A percentile compares a stretch with the other conserved stretches of the same genome.
Evolutionary conservation across 2,888 invertebrate genomes (phyloP).

Genomic region (Drosophila monieri): DNA sequence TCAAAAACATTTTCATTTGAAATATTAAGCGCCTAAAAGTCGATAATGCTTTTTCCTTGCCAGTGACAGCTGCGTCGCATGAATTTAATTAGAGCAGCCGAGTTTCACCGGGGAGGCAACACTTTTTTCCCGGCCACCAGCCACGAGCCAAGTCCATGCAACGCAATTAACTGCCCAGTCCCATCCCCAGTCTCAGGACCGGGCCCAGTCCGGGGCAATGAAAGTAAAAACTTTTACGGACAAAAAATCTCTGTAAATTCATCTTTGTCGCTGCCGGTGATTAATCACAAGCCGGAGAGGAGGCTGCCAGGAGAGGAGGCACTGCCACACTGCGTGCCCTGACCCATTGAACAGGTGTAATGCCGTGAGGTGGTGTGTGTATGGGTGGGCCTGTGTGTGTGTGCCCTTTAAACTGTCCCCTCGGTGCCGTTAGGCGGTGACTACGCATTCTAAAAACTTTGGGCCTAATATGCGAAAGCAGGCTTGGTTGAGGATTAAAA

Average conservation of each 20-base stretch:
- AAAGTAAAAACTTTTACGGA: conserved; percentile 70
- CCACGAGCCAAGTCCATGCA: conserved; percentile 60
- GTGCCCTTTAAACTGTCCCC: conserved; percentile 68
- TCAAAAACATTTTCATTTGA: conserved; percentile 77
- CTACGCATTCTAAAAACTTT: conserved; percentile 60
- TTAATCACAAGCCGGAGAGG: conserved; percentile 63
- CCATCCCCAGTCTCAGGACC: background rate
- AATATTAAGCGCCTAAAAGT: conserved; percentile 79
- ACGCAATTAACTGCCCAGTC: conserved; percentile 72
- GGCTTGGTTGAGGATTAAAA: conserved; percentile 81
- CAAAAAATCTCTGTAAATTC: conserved; percentile 78
- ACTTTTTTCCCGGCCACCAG: conserved; percentile 59
- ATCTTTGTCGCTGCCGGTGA: conserved; percentile 77
- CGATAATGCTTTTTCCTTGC: conserved; percentile 71
- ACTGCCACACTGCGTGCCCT: conserved; percentile 45
- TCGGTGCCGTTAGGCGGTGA: conserved; percentile 62
- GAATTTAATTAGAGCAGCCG: conserved; percentile 74
- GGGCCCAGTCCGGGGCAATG: conserved; percentile 4
- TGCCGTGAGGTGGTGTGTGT: conserved; percentile 20
- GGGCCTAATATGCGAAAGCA: conserved; percentile 79
- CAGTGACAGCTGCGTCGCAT: conserved; percentile 69
- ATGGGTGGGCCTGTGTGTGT: conserved; percentile 13
- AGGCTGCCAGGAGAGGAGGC: conserved; percentile 17
- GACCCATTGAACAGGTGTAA: conserved; percentile 73
- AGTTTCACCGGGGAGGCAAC: conserved; percentile 55